phyloP scores from a whole-genome alignment of 2,113 vertebrate genomes.

The Pogonocichla stellata region DNA sequence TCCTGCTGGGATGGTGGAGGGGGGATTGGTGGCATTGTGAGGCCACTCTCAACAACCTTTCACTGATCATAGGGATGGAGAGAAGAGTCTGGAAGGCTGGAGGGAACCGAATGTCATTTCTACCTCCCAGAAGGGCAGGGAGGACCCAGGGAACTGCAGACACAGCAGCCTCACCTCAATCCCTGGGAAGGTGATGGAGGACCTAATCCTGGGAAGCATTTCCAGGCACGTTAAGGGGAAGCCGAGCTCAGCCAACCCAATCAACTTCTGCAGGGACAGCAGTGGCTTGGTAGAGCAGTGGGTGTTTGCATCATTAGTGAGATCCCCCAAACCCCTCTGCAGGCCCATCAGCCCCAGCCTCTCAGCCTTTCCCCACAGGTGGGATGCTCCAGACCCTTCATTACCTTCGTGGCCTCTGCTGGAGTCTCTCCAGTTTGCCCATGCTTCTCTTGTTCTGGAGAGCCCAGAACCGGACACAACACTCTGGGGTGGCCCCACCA shows the following conservation, averaged over 20 bases:
- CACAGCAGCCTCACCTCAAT: background rate
- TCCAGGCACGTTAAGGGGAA: background rate
- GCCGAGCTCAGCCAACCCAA: background rate
- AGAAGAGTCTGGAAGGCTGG: background rate
- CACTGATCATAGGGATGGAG: background rate
- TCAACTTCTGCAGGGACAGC: background rate
- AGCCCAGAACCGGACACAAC: background rate
- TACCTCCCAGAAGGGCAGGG: background rate
- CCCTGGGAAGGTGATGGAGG: background rate
- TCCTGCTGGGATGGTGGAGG: background rate
- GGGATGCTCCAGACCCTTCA: background rate
- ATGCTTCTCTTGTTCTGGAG: background rate
- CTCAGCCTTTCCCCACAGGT: background rate
- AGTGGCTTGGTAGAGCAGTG: background rate
- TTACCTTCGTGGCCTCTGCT: accelerated
- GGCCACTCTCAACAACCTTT: background rate
- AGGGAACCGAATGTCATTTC: background rate
- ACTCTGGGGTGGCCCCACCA: background rate
- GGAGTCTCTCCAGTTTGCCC: background rate
- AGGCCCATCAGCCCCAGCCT: background rate
- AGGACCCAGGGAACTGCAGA: background rate
- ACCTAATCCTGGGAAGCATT: background rate
- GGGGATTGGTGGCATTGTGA: background rate
- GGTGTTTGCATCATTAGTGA: accelerated
- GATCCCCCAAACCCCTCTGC: background rate